Percentiles rank a stretch among this genome's conserved stretches.
phyloP scores from a whole-genome alignment of 2,888 invertebrate genomes.

The Germaria angustata region DNA sequence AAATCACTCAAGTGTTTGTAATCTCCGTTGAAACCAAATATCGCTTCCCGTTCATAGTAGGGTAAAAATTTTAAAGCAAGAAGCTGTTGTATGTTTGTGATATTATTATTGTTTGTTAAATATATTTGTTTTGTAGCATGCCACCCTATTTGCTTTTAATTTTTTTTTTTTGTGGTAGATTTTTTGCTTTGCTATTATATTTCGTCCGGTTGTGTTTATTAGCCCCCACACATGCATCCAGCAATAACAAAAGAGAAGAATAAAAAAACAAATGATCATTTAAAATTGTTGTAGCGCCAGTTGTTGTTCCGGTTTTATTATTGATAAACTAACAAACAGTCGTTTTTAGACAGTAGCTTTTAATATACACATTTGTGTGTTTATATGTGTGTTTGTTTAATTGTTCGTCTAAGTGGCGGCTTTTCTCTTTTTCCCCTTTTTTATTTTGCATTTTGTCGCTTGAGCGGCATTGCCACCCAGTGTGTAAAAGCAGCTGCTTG shows the following conservation, averaged over 20 bases:
- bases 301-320: slow-evolving; percentile 75
- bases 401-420: slow-evolving; percentile 57
- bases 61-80: background rate
- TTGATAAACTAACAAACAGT: slow-evolving; percentile 48
- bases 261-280: slow-evolving; percentile 31
- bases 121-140: slow-evolving; percentile 41
- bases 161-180: background rate
- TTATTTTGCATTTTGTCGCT: slow-evolving; percentile 61
- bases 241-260: background rate
- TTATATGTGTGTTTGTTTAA: slow-evolving; percentile 45
- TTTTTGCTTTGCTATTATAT: slow-evolving; percentile 34
- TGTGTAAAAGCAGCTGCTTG: slow-evolving; percentile 57
- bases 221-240: slow-evolving; percentile 69
- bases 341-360: slow-evolving; percentile 53
- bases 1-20: too few relatives aligned
- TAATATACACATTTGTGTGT: slow-evolving; percentile 38
- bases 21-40: background rate
- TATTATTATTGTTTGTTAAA: slow-evolving; percentile 33
- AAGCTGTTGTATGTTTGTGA: background rate
- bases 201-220: slow-evolving; percentile 41
- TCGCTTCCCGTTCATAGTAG: background rate
- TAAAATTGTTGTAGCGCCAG: slow-evolving; percentile 74
- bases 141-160: slow-evolving; percentile 29
- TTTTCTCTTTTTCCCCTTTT: slow-evolving; percentile 56
- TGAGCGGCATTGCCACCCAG: slow-evolving; percentile 60